Evolutionary conservation across 2,888 invertebrate species (phyloP).

Genomic region (Cylindroiulus punctatus): DNA sequence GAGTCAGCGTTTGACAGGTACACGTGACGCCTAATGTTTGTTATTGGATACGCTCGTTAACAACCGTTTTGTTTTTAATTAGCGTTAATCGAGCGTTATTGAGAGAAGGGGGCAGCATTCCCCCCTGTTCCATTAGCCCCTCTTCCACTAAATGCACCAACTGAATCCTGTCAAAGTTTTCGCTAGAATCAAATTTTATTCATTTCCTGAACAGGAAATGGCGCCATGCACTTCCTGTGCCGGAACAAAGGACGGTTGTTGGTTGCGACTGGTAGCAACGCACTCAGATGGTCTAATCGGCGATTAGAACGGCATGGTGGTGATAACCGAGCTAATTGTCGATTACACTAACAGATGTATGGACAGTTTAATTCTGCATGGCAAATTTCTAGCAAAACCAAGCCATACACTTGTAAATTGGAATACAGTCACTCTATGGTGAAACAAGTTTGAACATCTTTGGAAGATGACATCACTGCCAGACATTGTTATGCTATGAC

Average conservation of each 20-base stretch:
- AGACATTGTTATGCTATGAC: too few relatives aligned
- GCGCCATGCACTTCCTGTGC: background rate
- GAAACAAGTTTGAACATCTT: too few relatives aligned
- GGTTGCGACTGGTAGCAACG: background rate
- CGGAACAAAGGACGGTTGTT: background rate
- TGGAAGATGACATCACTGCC: too few relatives aligned
- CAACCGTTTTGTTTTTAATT: constrained; percentile 33
- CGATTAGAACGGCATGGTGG: background rate
- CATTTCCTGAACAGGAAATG: background rate
- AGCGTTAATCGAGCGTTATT: constrained; percentile 25
- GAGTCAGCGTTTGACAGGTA: constrained; percentile 24
- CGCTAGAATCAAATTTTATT: background rate
- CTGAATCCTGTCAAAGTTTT: background rate
- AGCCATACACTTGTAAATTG: too few relatives aligned
- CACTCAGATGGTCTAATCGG: background rate
- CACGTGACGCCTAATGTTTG: constrained; percentile 1
- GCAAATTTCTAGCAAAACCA: too few relatives aligned
- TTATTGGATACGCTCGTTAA: constrained; percentile 42
- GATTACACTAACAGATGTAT: too few relatives aligned
- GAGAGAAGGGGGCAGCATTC: background rate
- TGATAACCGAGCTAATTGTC: background rate
- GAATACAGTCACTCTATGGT: too few relatives aligned
- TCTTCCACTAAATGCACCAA: background rate
- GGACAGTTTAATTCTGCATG: too few relatives aligned
- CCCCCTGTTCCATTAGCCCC: background rate